These are phyloP conservation scores for Nasonia longicornis DNA, from an alignment of 1,140 invertebrate genomes.

Conservation along the genomic window DNA sequence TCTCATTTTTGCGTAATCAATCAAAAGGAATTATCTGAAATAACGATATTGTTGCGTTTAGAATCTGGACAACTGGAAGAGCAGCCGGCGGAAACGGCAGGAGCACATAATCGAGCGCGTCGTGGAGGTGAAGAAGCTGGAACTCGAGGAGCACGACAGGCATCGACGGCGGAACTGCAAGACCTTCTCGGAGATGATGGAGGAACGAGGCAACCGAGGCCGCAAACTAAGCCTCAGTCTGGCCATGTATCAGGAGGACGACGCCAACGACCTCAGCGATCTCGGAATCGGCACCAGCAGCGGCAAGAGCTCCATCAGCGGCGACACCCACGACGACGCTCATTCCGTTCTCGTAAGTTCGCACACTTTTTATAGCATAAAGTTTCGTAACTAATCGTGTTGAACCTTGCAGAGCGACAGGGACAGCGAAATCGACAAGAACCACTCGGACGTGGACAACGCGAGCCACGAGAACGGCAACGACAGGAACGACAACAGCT, in stretches of 20 bases:
- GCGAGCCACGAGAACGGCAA: slow-evolving; percentile 59
- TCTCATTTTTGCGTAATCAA: neutral
- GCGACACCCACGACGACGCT: slow-evolving; percentile 78
- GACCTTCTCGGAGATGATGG: slow-evolving; percentile 95
- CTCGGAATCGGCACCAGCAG: slow-evolving; percentile 84
- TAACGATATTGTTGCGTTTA: slow-evolving; percentile 59
- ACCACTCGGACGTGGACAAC: slow-evolving; percentile 74
- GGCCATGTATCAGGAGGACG: slow-evolving; percentile 81
- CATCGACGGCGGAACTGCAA: slow-evolving; percentile 83
- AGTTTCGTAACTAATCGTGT: neutral
- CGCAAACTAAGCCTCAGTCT: slow-evolving; percentile 73
- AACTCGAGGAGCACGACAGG: slow-evolving; percentile 81
- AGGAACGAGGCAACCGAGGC: slow-evolving; percentile 79
- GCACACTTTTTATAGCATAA: neutral
- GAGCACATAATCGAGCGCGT: slow-evolving; percentile 90
- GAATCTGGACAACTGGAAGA: slow-evolving; percentile 96
- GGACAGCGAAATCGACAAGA: slow-evolving; percentile 75
- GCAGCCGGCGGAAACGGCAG: slow-evolving; percentile 87
- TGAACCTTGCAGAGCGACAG: slow-evolving; percentile 72
- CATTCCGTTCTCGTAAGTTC: slow-evolving; percentile 77
- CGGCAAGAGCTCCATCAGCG: slow-evolving; percentile 79
- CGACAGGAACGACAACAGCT: slow-evolving; percentile 39
- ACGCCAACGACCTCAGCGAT: slow-evolving; percentile 84
- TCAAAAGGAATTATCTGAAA: neutral
- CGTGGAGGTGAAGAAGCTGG: slow-evolving; percentile 88